Evolutionary conservation across 1,140 invertebrate genomes (phyloP).

Genomic region (Trichomalopsis sarcophagae): DNA sequence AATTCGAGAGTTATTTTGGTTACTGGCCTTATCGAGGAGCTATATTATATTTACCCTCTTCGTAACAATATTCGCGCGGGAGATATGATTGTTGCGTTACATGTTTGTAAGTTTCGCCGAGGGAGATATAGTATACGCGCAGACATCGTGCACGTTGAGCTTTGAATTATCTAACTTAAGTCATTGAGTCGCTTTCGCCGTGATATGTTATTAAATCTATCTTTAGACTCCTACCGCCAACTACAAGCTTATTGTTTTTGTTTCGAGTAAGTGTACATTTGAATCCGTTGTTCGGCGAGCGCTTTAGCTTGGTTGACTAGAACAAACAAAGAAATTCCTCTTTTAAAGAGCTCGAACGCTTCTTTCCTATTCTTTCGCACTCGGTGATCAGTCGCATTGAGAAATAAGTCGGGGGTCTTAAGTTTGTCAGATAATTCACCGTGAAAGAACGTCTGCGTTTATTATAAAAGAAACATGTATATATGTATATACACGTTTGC

Average conservation of each 20-base stretch:
- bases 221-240: no score
- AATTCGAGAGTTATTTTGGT: constrained; percentile 22
- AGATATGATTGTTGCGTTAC: neutral
- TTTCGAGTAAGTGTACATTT: no score
- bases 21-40: neutral
- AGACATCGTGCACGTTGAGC: neutral
- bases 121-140: neutral
- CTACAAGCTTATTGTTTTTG: no score
- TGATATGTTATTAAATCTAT: no score
- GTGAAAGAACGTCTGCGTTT: neutral
- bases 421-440: no score
- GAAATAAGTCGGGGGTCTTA: no score
- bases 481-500: neutral
- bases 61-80: neutral
- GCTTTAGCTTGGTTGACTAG: no score
- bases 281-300: no score
- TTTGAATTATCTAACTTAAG: neutral
- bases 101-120: neutral
- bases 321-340: no score
- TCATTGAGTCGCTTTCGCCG: neutral
- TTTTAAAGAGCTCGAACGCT: no score
- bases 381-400: no score
- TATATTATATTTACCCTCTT: neutral
- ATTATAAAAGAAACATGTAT: neutral
- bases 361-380: no score